Percentiles rank a stretch among this genome's conserved stretches.
These are phyloP conservation scores for Tetramorium parvispinum DNA, from an alignment of 1,140 invertebrate genomes.

Conservation along the genomic window DNA sequence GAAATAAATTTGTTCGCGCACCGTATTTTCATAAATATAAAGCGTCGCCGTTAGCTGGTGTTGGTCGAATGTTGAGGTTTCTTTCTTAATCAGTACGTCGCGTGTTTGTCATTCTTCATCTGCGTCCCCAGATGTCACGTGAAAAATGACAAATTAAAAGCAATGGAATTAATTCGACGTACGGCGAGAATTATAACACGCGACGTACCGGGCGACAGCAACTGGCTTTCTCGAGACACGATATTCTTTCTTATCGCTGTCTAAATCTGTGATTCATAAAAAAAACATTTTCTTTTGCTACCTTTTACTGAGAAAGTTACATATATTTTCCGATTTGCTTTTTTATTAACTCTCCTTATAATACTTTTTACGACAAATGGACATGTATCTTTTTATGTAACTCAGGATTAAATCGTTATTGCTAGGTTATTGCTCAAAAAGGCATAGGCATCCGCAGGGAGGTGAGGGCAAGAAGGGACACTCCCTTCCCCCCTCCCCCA, in stretches of 20 bases:
- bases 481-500: too few relatives aligned
- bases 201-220: background rate
- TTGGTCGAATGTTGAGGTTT: constrained; percentile 17
- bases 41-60: background rate
- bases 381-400: background rate
- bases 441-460: too few relatives aligned
- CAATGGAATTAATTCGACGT: constrained; percentile 53
- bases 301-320: background rate
- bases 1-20: constrained; percentile 27
- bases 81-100: constrained; percentile 51
- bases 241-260: background rate
- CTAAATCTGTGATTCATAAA: constrained; percentile 21
- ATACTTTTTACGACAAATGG: background rate
- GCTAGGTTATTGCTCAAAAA: background rate
- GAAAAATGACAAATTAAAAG: constrained; percentile 58
- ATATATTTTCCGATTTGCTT: background rate
- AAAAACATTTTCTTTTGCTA: background rate
- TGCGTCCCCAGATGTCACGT: constrained; percentile 33
- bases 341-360: background rate
- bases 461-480: too few relatives aligned
- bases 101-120: constrained; percentile 41
- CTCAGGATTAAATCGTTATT: background rate
- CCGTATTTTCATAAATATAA: constrained; percentile 22
- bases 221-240: constrained; percentile 10
- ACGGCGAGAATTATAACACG: constrained; percentile 28